Evolutionary conservation across 2,113 vertebrate species (phyloP).

Genomic region (Dipodomys stephensi): DNA sequence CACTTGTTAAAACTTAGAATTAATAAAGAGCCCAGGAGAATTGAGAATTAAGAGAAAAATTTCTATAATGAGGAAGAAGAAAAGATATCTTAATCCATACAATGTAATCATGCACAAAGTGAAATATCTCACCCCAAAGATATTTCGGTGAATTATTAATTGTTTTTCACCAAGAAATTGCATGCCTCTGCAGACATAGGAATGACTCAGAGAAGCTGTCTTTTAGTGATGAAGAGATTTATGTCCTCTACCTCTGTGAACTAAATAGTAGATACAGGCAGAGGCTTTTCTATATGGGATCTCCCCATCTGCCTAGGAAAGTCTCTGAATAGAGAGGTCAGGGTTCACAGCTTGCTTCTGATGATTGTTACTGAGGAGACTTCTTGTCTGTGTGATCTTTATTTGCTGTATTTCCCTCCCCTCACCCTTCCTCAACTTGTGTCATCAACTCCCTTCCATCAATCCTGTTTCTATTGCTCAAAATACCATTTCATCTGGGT

Average conservation of each 20-base stretch:
- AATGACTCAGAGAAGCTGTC: not conserved
- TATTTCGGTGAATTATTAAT: not conserved
- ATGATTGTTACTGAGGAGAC: not conserved
- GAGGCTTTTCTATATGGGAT: not conserved
- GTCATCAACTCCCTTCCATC: not conserved
- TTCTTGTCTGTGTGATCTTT: not conserved
- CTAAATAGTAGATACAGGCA: not conserved
- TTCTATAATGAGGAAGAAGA: not conserved
- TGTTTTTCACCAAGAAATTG: not conserved
- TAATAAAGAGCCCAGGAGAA: not conserved
- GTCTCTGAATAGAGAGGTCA: not conserved
- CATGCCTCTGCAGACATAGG: not conserved
- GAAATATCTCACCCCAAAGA: not conserved
- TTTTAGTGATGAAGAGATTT: not conserved
- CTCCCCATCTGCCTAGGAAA: not conserved
- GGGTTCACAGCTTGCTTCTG: not conserved
- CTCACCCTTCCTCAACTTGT: too few species aligned
- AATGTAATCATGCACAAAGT: not conserved
- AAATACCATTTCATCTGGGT: too few species aligned
- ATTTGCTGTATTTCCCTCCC: too few species aligned
- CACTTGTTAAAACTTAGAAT: conserved; percentile 40
- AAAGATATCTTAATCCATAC: not conserved
- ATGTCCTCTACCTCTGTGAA: not conserved
- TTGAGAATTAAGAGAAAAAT: not conserved
- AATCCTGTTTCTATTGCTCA: not conserved